Evolutionary conservation across 2,888 invertebrate species (phyloP).

Genomic region (Eilema caniola): DNA sequence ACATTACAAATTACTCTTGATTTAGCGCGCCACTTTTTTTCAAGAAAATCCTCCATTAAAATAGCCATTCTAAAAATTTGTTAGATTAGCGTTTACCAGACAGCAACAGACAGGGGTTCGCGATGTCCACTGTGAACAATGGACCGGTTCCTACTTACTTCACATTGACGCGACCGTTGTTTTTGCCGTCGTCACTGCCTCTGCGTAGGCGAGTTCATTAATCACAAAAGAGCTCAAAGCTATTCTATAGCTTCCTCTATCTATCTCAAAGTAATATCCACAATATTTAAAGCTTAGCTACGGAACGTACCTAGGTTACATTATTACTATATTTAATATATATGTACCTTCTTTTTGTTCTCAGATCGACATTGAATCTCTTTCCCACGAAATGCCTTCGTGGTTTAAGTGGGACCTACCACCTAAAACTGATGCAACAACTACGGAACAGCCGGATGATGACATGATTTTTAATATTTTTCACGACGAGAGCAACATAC

Average conservation of each 20-base stretch:
- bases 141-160: slow-evolving; percentile 66
- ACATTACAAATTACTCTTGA: slow-evolving; percentile 19
- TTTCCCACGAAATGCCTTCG: slow-evolving; percentile 73
- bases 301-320: slow-evolving; percentile 24
- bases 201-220: slow-evolving; percentile 78
- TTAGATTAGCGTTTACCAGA: slow-evolving; percentile 49
- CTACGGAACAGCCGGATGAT: slow-evolving; percentile 76
- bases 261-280: slow-evolving; percentile 56
- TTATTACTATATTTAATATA: slow-evolving; percentile 10
- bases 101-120: slow-evolving; percentile 56
- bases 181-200: slow-evolving; percentile 67
- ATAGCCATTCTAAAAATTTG: slow-evolving; percentile 45
- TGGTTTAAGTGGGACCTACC: slow-evolving; percentile 85
- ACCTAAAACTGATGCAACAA: slow-evolving; percentile 76
- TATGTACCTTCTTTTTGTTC: slow-evolving; percentile 50
- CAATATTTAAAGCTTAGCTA: slow-evolving; percentile 49
- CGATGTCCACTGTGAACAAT: slow-evolving; percentile 67
- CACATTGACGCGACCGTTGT: slow-evolving; percentile 75
- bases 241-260: slow-evolving; percentile 72
- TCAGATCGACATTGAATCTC: slow-evolving; percentile 81
- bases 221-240: slow-evolving; percentile 77
- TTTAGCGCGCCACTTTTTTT: slow-evolving; percentile 5
- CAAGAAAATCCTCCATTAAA: slow-evolving; percentile 26
- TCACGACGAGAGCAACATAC: slow-evolving; percentile 79
- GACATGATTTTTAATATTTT: slow-evolving; percentile 79